Percentiles rank a stretch among this genome's conserved stretches.
Evolutionary conservation across 1,140 invertebrate species (phyloP).

Genomic region (Hormaphis cornu): DNA sequence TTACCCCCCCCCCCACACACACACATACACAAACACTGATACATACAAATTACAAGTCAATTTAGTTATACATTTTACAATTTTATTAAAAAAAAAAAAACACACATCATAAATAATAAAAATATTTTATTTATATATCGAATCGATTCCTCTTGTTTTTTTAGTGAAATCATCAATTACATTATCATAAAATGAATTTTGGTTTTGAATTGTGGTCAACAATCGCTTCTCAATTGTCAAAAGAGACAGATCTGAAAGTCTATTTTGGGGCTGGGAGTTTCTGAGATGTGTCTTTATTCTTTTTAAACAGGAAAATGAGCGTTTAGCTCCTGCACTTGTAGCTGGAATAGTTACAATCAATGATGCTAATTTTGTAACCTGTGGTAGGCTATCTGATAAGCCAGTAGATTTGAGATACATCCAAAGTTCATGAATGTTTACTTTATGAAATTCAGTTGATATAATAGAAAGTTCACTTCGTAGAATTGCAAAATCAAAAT

Average conservation of each 20-base stretch:
- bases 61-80: not conserved
- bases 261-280: not conserved
- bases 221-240: not conserved
- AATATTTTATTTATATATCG: not conserved
- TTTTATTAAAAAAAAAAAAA: not conserved
- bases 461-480: not conserved
- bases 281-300: too few species aligned
- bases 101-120: not conserved
- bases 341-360: not conserved
- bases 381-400: not conserved
- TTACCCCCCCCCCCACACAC: not conserved
- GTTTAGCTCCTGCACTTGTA: not conserved
- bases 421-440: not conserved
- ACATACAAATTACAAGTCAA: too few species aligned
- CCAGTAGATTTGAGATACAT: not conserved
- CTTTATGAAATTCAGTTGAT: not conserved
- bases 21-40: too few species aligned
- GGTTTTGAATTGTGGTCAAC: not conserved
- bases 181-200: not conserved
- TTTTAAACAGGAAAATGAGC: not conserved
- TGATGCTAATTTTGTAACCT: not conserved
- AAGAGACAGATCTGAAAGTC: too few species aligned
- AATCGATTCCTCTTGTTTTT: not conserved
- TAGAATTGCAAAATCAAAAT: not conserved
- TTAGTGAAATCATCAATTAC: not conserved